Evolutionary conservation across 2,113 vertebrate genomes (phyloP), one percentile per base, ranked within the genome.

Genomic region (Solenodon paradoxus): DNA sequence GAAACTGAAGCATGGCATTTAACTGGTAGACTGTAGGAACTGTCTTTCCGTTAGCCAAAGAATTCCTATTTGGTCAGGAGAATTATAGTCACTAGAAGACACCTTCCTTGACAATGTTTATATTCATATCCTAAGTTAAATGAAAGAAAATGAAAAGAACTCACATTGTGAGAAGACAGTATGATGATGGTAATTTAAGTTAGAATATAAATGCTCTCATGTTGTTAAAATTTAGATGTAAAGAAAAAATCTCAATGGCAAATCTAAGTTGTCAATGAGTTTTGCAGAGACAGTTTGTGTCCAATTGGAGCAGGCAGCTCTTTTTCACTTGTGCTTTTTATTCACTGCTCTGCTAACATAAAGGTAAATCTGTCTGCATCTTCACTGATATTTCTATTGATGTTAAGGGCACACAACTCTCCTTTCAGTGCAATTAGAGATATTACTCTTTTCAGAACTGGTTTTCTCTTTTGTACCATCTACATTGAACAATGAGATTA

Each of bases 311-410:
- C 42, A 79, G 28, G 22, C 24, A 68, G 82, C 22, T 84, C 57
- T 72, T 92, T 83, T 68, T 55, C 95, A 63, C 88, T 72, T 66
- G 35, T 77, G 15, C 7, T 28, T 81, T 82, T 88, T 57, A 72
- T 35, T 68, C n/a, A 42, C 51, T 90, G 88, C 47, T 80, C 64
- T 72, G 22, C 35, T 77, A 79, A 95, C 80, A 12, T 49, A 88
- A 95, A 95, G 26, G n/a, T 28, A 94, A 82, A 77, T 38, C 78
- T 88, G 72, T 93, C 94, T 95, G 85, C 94, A 88, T 88, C 77
- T 79, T 92, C 75, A 57, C 47, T 40, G 32, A 38, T 93, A 5
- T 71, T 77, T 84, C 35, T 88, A 77, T 88, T 84, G 80, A 72
- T 91, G 88, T n/a, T 59, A 92, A 42, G 74, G 66, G 68, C 72